Evolutionary conservation across 2,888 invertebrate species (phyloP).

Genomic region (Sycophila texana): DNA sequence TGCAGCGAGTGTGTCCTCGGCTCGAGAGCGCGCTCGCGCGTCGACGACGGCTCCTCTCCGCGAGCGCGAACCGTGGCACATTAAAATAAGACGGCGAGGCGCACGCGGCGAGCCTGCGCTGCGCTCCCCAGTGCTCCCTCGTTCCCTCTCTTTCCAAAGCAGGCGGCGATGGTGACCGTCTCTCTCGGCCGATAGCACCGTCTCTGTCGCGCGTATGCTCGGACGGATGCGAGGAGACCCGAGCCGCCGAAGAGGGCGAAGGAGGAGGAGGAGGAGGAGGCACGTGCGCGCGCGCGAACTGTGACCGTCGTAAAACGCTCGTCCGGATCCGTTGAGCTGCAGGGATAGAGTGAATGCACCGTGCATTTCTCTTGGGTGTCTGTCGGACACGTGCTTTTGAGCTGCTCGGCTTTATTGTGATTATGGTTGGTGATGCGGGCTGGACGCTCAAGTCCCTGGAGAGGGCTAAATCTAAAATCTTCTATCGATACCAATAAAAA

Average conservation of each 20-base stretch:
- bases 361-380: no score
- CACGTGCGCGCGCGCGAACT: neutral
- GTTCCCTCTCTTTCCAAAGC: neutral
- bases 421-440: neutral
- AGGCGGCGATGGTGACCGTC: neutral
- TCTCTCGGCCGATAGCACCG: no score
- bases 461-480: no score
- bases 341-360: neutral
- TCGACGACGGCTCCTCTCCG: neutral
- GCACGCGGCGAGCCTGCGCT: neutral
- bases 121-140: neutral
- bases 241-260: neutral
- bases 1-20: constrained; percentile 23
- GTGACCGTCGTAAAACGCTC: neutral
- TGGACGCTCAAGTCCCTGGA: no score
- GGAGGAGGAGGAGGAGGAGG: constrained; percentile 1
- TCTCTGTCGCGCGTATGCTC: neutral
- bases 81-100: constrained; percentile 63
- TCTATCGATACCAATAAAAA: no score
- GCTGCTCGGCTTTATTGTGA: neutral
- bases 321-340: no score
- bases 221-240: neutral
- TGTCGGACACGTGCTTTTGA: constrained; percentile 5
- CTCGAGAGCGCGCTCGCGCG: constrained; percentile 37
- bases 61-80: constrained; percentile 62